These are phyloP conservation scores for Poecilia wingei DNA, from an alignment of 2,797 vertebrate genomes.

Conservation along the genomic window DNA sequence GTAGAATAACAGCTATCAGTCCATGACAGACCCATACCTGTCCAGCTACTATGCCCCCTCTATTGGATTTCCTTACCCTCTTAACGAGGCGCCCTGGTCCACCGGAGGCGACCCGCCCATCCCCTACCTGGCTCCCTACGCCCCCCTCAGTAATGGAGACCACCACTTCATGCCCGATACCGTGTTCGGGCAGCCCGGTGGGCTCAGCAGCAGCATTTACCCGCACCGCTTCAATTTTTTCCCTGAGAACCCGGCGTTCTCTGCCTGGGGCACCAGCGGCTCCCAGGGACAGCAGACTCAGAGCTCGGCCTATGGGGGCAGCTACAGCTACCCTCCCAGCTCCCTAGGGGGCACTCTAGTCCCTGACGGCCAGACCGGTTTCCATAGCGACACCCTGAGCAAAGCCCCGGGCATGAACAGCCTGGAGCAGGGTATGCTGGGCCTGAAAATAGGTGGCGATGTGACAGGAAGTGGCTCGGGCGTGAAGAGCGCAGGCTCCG, in stretches of 20 bases:
- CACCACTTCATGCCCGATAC: slow-evolving; percentile 99
- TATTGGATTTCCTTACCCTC: slow-evolving; percentile 96
- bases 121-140: slow-evolving; percentile 96
- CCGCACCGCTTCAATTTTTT: slow-evolving; percentile 97
- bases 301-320: slow-evolving; percentile 94
- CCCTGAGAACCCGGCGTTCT: slow-evolving; percentile 97
- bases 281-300: slow-evolving; percentile 98
- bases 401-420: slow-evolving; percentile 98
- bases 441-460: slow-evolving; percentile 93
- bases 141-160: slow-evolving; percentile 97
- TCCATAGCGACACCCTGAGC: slow-evolving; percentile 93
- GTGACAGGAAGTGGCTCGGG: slow-evolving; percentile 85
- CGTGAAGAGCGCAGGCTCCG: slow-evolving; percentile 91
- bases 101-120: slow-evolving; percentile 97
- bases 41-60: slow-evolving; percentile 98
- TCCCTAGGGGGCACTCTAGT: slow-evolving; percentile 95
- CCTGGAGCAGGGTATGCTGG: slow-evolving; percentile 97
- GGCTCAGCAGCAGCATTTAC: slow-evolving; percentile 95
- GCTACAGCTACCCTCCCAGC: slow-evolving; percentile 96
- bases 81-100: slow-evolving; percentile 98
- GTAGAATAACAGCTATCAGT: slow-evolving; percentile 98
- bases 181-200: slow-evolving; percentile 95
- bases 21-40: slow-evolving; percentile 98
- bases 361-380: slow-evolving; percentile 92
- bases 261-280: slow-evolving; percentile 94